Percentiles rank a stretch among this genome's conserved stretches.
Conservation (phyloP, 2,888 invertebrate genomes). For the Hymenopus coronatus region DNA sequence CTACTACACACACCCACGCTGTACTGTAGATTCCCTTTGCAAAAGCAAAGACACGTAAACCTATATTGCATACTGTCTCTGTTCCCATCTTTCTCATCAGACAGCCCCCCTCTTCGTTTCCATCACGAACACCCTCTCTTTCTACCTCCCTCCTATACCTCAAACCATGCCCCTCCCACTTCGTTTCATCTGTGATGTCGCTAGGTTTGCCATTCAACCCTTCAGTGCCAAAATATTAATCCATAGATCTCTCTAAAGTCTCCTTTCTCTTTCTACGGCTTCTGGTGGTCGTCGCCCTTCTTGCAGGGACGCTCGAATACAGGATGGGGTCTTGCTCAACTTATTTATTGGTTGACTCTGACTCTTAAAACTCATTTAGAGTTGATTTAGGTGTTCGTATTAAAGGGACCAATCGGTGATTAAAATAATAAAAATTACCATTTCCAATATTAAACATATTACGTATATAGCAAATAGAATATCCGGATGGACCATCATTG, state of each 20-base stretch:
- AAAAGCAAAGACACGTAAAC: conserved; percentile 13
- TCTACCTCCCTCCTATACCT: conserved; percentile 12
- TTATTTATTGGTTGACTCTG: neutral
- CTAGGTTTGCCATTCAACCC: conserved; percentile 35
- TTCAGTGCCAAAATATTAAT: conserved; percentile 36
- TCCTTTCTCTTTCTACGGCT: conserved; percentile 23
- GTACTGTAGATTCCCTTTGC: conserved; percentile 11
- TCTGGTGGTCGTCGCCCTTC: conserved; percentile 2
- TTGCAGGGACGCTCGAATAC: conserved; percentile 18
- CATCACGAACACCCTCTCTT: conserved; percentile 6
- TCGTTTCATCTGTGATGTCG: conserved; percentile 42
- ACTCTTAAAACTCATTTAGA: no score
- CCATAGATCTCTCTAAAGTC: conserved; percentile 32
- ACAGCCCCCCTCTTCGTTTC: neutral
- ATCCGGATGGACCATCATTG: no score
- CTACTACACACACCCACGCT: conserved; percentile 6
- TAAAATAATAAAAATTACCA: no score
- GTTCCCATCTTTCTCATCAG: neutral
- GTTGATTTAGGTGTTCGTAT: no score
- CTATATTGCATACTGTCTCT: conserved; percentile 1
- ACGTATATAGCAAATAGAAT: no score
- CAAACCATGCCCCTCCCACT: conserved; percentile 5
- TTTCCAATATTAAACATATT: no score
- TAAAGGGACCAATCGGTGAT: no score
- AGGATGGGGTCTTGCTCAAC: neutral